These are phyloP conservation scores for Motacilla alba DNA, from an alignment of 2,113 vertebrate species.

Conservation along the genomic window DNA sequence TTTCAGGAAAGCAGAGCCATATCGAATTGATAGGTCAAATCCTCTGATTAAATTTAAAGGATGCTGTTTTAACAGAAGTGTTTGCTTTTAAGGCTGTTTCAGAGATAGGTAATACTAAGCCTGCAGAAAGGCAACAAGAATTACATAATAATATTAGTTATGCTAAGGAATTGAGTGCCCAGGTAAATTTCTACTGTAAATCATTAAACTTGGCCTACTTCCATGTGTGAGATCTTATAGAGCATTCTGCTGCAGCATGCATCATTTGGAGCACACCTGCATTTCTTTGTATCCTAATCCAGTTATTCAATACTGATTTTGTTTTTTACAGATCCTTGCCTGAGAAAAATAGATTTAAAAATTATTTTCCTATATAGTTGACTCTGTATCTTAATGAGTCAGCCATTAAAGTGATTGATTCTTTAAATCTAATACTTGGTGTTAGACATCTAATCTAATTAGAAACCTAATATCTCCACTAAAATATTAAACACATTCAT, in stretches of 20 bases:
- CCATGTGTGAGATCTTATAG: not conserved
- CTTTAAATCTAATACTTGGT: not conserved
- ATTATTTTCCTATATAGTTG: not conserved
- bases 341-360: not conserved
- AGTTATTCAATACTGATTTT: not conserved
- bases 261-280: not conserved
- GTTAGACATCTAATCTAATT: not conserved
- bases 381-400: not conserved
- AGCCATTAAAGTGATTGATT: not conserved
- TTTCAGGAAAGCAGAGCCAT: not conserved
- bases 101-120: not conserved
- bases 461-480: not conserved
- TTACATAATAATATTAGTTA: not conserved
- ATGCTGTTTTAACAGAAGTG: not conserved
- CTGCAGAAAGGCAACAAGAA: not conserved
- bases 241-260: not conserved
- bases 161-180: not conserved
- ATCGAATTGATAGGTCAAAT: not conserved
- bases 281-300: not conserved
- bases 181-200: not conserved
- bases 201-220: not conserved
- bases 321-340: not conserved
- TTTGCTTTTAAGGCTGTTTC: not conserved
- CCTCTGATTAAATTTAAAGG: not conserved
- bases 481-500: slow-evolving; percentile 20